Evolutionary conservation across 1,140 invertebrate genomes (phyloP).

Genomic region (Fopius arisanus): DNA sequence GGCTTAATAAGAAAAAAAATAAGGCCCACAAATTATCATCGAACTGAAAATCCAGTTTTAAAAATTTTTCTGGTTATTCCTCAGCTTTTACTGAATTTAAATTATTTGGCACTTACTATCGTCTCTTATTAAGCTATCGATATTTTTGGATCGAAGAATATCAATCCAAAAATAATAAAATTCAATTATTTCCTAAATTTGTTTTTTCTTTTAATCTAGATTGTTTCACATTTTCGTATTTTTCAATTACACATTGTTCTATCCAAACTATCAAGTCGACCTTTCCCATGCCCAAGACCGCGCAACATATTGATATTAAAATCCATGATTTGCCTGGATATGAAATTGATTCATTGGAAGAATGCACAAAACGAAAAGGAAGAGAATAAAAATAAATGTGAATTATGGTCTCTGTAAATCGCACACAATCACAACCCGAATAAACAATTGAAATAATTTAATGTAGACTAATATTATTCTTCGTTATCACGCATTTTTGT

Average conservation of each 20-base stretch:
- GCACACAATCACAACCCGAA: neutral
- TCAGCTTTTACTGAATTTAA: too few species aligned
- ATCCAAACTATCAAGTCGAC: neutral
- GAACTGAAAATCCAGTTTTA: too few species aligned
- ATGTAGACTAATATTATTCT: neutral
- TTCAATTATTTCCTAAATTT: too few species aligned
- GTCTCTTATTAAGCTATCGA: too few species aligned
- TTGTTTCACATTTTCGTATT: neutral
- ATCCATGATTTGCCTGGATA: neutral
- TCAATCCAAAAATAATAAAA: too few species aligned
- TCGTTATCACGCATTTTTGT: neutral
- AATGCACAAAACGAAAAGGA: neutral
- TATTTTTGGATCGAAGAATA: too few species aligned
- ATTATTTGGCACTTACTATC: too few species aligned
- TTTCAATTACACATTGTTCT: neutral
- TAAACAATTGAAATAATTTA: neutral
- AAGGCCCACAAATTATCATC: too few species aligned
- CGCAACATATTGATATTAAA: neutral
- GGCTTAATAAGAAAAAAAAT: too few species aligned
- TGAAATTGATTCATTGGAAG: neutral
- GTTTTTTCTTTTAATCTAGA: too few species aligned
- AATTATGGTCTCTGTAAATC: neutral
- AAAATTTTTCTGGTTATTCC: too few species aligned
- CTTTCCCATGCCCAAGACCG: neutral
- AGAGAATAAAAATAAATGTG: neutral